A percentile compares a stretch with the other conserved stretches of the same genome.
phyloP scores from a whole-genome alignment of 2,113 vertebrate species.

The Gallinago jamesoni region DNA sequence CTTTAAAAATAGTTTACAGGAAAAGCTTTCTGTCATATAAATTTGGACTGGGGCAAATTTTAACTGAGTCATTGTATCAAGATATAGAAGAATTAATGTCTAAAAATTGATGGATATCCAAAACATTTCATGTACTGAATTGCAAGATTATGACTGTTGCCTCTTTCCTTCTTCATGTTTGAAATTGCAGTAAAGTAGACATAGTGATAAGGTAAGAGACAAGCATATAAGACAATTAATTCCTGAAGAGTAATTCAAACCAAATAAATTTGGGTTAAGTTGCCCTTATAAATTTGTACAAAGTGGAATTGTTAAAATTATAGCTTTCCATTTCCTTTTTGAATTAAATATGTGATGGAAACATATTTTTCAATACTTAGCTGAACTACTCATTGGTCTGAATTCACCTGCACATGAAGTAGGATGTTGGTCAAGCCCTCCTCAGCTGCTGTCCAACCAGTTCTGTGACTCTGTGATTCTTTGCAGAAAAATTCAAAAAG shows the following conservation, averaged over 20 bases:
- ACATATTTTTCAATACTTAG: background rate
- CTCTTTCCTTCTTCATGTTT: background rate
- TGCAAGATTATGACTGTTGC: background rate
- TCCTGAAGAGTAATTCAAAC: background rate
- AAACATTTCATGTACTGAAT: background rate
- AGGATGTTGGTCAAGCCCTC: background rate
- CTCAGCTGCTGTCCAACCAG: background rate
- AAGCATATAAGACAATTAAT: background rate
- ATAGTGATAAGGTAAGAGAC: background rate
- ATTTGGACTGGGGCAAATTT: background rate
- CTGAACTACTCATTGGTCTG: background rate
- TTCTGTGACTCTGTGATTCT: background rate
- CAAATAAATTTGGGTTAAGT: background rate
- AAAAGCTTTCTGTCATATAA: background rate
- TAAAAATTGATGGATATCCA: background rate
- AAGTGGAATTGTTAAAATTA: background rate
- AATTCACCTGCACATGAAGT: background rate
- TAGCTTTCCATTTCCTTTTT: background rate
- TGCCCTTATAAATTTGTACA: background rate
- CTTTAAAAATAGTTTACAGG: background rate
- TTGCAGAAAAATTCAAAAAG: background rate
- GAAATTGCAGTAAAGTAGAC: background rate
- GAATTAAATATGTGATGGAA: background rate
- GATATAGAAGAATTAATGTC: background rate
- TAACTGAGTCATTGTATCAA: background rate